Evolutionary conservation across 2,797 vertebrate species (phyloP).

Genomic region (Aratinga solstitialis): DNA sequence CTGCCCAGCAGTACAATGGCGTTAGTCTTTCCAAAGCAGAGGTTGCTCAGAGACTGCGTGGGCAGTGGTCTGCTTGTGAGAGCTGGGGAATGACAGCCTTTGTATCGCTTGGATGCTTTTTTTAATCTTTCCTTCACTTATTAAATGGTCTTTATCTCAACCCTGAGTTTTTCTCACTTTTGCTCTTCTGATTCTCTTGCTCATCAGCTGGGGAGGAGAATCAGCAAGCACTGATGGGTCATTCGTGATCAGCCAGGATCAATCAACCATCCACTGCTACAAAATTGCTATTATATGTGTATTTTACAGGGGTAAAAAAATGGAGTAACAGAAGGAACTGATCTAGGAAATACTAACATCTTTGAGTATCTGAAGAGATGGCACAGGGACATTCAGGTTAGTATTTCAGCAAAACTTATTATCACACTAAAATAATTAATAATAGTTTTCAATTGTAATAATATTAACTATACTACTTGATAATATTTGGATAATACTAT

Average conservation of each 20-base stretch:
- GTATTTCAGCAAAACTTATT: background rate
- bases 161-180: background rate
- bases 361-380: background rate
- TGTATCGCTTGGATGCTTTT: background rate
- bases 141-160: background rate
- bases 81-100: background rate
- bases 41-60: background rate
- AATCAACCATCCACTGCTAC: no score
- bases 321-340: background rate
- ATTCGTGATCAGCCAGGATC: rapidly evolving
- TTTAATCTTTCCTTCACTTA: background rate
- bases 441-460: background rate
- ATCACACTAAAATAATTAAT: no score
- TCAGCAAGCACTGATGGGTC: background rate
- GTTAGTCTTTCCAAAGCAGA: background rate
- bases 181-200: background rate
- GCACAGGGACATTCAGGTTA: background rate
- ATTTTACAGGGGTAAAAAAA: background rate
- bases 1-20: background rate
- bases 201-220: background rate
- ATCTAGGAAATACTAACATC: background rate
- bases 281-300: background rate
- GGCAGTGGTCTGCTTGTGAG: background rate
- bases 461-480: background rate
- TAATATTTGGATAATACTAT: background rate